Evolutionary conservation across 2,888 invertebrate genomes (phyloP), one percentile per base, ranked within the genome.

Genomic region (Spilarctia lutea): DNA sequence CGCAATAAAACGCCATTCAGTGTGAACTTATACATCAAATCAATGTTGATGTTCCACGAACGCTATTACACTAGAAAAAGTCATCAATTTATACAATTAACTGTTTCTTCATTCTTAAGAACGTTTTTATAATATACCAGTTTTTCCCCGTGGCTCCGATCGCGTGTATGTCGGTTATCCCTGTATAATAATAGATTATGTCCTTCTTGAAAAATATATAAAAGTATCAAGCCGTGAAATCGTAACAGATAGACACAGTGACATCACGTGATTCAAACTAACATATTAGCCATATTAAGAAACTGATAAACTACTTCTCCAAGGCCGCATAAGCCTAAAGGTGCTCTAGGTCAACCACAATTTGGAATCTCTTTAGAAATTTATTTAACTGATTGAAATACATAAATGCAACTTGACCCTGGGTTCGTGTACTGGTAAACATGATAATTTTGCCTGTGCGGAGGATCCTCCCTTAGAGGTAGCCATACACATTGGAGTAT

Each of bases 21-120:
- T 82, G 83, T 86, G 83, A 84, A 84, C 60, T 79, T 73, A 78
- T 74, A 82, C 73, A 80, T 74, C 81, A 79, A 75, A 20, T 68
- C 74, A 66, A 83, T 74, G 67, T 60, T 76, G 35, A 63, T 77
- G 48, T 85, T 80, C 78, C 74, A 77, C 52, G 84, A 85, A 83
- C 67, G 75, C 65, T 68, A 73, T 78, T 74, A 45, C 65, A 20
- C 66, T 27, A 73, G 52, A 77, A 81, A 81, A 78, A 75, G n/a
- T 70, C 42, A 42, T 63, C 39, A 70, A 70, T 42, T 39, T 18
- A 35, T 30, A 11, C 4, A 39, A 7, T 18, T 60, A 27, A 60
- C 60, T 60, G 42, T 71, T 63, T 42, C 39, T 60, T 27, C 56
- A 27, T 60, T 70, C 39, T 56, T 70, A 27, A 10, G 10, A 56